Conservation (phyloP, 2,797 vertebrate genomes). For the Rhabdomys pumilio region DNA sequence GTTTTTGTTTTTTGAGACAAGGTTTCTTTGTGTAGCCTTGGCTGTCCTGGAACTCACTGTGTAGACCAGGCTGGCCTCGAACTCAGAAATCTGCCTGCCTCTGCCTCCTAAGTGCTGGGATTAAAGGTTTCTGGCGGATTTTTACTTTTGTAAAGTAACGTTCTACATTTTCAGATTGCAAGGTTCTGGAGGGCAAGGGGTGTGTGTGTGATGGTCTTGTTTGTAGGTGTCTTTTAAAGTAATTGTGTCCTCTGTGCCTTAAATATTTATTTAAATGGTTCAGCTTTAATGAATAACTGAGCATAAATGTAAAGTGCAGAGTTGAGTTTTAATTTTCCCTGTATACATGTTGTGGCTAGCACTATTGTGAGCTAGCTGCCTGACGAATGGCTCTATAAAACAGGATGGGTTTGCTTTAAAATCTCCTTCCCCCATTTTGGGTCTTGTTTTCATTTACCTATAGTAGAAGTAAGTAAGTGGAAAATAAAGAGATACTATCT, state of each 20-base stretch:
- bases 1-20: too few relatives aligned
- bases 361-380: neutral
- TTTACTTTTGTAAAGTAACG: slow-evolving; percentile 45
- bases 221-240: slow-evolving; percentile 20
- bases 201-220: neutral
- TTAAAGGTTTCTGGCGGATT: neutral
- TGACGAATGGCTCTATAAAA: neutral
- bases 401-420: neutral
- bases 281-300: neutral
- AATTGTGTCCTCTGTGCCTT: slow-evolving; percentile 4
- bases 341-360: neutral
- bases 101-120: too few relatives aligned
- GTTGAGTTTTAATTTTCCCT: neutral
- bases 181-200: neutral
- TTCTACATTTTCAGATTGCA: slow-evolving; percentile 20
- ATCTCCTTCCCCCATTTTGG: neutral
- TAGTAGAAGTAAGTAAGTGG: slow-evolving; percentile 25
- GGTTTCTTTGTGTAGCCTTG: too few relatives aligned
- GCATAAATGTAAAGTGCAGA: neutral
- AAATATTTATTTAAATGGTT: slow-evolving; percentile 19
- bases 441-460: neutral
- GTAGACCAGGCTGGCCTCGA: too few relatives aligned
- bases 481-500: neutral
- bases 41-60: too few relatives aligned
- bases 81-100: too few relatives aligned